A percentile compares a stretch with the other conserved stretches of the same genome.
Evolutionary conservation across 2,888 invertebrate genomes (phyloP).

Genomic region (Platycheirus rosarum): DNA sequence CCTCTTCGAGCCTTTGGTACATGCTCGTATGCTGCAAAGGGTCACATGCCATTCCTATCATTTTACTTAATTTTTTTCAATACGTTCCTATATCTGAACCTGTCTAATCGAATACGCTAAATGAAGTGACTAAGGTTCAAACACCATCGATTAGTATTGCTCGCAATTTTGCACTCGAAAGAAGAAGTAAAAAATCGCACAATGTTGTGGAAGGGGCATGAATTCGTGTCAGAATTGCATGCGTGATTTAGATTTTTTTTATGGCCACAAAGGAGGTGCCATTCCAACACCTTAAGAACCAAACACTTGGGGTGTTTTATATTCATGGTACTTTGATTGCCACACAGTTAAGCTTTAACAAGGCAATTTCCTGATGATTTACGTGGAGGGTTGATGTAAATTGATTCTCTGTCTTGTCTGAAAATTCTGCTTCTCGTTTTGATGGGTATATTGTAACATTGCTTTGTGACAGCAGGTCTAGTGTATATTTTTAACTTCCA

Average conservation of each 20-base stretch:
- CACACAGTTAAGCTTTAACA: conserved; percentile 34
- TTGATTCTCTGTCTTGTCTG: conserved; percentile 40
- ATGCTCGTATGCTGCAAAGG: conserved; percentile 86
- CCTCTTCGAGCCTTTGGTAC: conserved; percentile 85
- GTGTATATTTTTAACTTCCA: conserved; percentile 2
- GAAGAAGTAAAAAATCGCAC: conserved; percentile 9
- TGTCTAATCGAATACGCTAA: conserved; percentile 49
- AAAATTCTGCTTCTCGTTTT: conserved; percentile 17
- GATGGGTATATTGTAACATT: conserved; percentile 39
- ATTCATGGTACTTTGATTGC: conserved; percentile 13
- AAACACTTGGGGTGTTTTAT: conserved; percentile 49
- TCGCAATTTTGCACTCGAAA: conserved; percentile 13
- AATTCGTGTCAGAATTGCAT: conserved; percentile 69
- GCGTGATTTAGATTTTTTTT: conserved; percentile 70
- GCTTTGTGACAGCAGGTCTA: conserved; percentile 27
- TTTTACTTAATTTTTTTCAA: conserved; percentile 74
- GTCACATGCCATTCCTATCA: conserved; percentile 82
- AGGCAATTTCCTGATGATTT: conserved; percentile 6
- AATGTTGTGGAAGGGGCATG: conserved; percentile 19
- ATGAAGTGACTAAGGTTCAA: conserved; percentile 41
- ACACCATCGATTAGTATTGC: conserved; percentile 12
- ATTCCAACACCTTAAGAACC: conserved; percentile 18
- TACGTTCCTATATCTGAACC: conserved; percentile 27
- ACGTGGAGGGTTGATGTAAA: conserved; percentile 40
- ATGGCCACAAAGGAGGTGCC: conserved; percentile 64